Evolutionary conservation across 2,888 invertebrate genomes (phyloP), one percentile per base, ranked within the genome.

Genomic region (Cryptosula pallasiana): DNA sequence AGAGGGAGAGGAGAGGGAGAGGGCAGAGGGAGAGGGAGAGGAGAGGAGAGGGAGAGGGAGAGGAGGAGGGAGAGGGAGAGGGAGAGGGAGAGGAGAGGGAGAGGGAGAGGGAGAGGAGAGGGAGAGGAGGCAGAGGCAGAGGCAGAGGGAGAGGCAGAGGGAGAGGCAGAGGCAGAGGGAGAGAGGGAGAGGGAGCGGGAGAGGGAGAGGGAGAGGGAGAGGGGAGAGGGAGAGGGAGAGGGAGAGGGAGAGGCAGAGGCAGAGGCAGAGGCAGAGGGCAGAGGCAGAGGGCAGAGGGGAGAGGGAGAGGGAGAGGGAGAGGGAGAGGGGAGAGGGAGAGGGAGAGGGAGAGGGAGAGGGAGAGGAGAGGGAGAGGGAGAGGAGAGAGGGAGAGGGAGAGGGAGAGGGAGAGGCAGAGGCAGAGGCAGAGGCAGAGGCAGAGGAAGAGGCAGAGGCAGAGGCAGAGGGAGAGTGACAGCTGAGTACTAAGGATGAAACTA

Each of bases 11-110:
- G 57, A 57, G 20, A 25, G 23, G 25, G 57, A 5, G 13, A 25
- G 25, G 3, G 25, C 5, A 25, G 25, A 57, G 25, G 69, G 27
- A 25, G 34, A 16, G n/a, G 25, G 13, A 69, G 35, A 69, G 69
- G 32, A n/a, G 27, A 25, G 27, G 69, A 55, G 57, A 74, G 69
- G 69, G 36, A 58, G 72, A 63, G 71, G n/a, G 32, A 36, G 71
- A 72, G 71, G 23, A 25, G 34, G 71, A 55, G 71, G 54, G 36
- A 69, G 34, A 72, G 71, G 27, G 35, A 32, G 35, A 72, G 71
- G 32, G 34, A 36, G 55, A 72, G 70, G n/a, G 23, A 34, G 55
- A 34, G 55, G 34, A n/a, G 27, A 32, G 72, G 36, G 35, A 36
- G 32, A 72, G 69, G 23, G 57, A 54, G 70, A 72, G 72, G 27